Percentiles rank a stretch among this genome's conserved stretches.
phyloP scores from a whole-genome alignment of 2,888 invertebrate genomes.

The Pterobdella sp. region DNA sequence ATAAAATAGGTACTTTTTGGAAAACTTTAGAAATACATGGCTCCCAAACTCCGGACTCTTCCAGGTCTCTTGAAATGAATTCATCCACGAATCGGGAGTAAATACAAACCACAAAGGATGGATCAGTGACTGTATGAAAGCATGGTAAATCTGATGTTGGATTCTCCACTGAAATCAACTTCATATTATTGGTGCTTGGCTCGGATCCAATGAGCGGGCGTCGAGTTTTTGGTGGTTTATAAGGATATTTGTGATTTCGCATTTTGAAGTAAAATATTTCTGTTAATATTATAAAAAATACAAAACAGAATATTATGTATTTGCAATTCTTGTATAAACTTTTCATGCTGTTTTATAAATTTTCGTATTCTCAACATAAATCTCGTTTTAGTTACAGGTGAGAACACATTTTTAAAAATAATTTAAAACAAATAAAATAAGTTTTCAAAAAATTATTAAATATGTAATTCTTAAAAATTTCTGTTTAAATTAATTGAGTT shows the following conservation, averaged over 20 bases:
- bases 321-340: too few relatives aligned
- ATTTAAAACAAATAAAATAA: too few relatives aligned
- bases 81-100: constrained; percentile 34
- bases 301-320: too few relatives aligned
- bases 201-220: background rate
- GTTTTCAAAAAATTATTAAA: too few relatives aligned
- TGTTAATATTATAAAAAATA: too few relatives aligned
- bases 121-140: constrained; percentile 33
- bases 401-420: too few relatives aligned
- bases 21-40: constrained; percentile 10
- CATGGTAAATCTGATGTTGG: constrained; percentile 20
- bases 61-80: constrained; percentile 38
- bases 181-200: background rate
- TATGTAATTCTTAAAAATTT: too few relatives aligned
- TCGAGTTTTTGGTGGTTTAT: background rate
- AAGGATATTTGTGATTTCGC: background rate
- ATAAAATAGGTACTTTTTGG: background rate
- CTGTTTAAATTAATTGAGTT: too few relatives aligned
- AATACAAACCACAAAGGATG: constrained; percentile 36
- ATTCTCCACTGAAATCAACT: background rate
- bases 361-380: too few relatives aligned
- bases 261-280: background rate
- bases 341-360: too few relatives aligned
- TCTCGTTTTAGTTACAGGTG: too few relatives aligned
- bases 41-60: constrained; percentile 33